Percentiles rank a stretch among this genome's conserved stretches.
phyloP scores from a whole-genome alignment of 37 sponge, comb jelly and placozoan genomes.

The Chondrosia reniformis region DNA sequence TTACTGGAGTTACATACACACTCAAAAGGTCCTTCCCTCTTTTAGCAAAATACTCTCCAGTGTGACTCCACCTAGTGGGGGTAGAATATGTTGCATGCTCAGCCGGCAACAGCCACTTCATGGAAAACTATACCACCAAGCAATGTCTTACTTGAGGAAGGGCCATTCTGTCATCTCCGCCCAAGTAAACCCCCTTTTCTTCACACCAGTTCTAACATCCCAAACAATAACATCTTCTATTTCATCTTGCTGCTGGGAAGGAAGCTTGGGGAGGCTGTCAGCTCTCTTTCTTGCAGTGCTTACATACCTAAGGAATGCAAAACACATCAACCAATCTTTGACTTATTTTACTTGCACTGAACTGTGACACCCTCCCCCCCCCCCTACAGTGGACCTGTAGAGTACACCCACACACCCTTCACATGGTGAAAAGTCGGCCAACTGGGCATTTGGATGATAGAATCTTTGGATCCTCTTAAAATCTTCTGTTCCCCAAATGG shows the following conservation, averaged over 20 bases:
- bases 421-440: conserved; percentile 95
- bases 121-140: background rate
- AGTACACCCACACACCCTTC: conserved; percentile 69
- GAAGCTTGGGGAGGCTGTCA: too few relatives aligned
- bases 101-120: background rate
- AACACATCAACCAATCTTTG: background rate
- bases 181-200: conserved; percentile 68
- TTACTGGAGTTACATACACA: conserved; percentile 78
- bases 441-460: conserved; percentile 60
- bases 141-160: conserved; percentile 77
- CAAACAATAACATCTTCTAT: conserved; percentile 82
- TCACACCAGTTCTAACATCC: conserved; percentile 73
- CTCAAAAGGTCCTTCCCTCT: conserved; percentile 70
- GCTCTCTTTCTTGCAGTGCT: background rate
- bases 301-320: background rate
- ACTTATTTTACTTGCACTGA: too few relatives aligned
- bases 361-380: too few relatives aligned
- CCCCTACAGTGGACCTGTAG: too few relatives aligned
- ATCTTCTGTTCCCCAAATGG: conserved; percentile 85
- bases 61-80: conserved; percentile 81
- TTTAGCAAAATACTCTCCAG: conserved; percentile 84
- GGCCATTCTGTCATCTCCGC: conserved; percentile 85
- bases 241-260: too few relatives aligned
- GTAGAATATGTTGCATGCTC: background rate
- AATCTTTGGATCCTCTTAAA: conserved; percentile 72